Base-by-base conservation (phyloP, 2,113 vertebrate species). In the Sterna hirundo region DNA sequence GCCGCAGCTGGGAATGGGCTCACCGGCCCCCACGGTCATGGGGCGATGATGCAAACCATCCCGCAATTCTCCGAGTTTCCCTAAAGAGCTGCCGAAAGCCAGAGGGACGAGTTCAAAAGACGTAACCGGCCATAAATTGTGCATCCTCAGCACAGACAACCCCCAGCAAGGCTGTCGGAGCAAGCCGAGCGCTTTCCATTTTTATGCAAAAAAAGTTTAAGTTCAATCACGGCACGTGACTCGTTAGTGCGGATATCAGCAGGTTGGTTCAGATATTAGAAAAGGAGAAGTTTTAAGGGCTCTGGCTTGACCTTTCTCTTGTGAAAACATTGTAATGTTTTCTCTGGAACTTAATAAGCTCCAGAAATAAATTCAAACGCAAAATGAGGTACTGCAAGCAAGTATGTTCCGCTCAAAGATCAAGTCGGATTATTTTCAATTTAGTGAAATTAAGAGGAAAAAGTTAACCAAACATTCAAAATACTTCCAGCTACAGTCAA, bases 401-500 rank as follows among this genome's bases (percentile, higher is more conserved):
- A 91, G 34, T 3, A 61, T 4, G 32, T 69, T 93, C 62, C 2
- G 0, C 76, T 61, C 71, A 70, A 58, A 65, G 64, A 86, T 58
- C 51, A 80, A 83, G 85, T 36, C 62, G 38, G 70, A 70, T 93
- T 91, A 90, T 85, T 93, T 90, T 91, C 27, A 91, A 15, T 76
- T 60, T 18, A 65, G 40, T 42, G 54, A 94, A 64, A 86, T 72
- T 51, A 80, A 68, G 74, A 52, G 78, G 77, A 7, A 74, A 86
- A 96, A 80, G 54, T 69, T 88, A 95, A 79, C 55, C 70, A 86
- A 91, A 94, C 47, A 47, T 25, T 47, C 40, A 16, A 62, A 89
- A 46, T 66, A 60, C 34, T 95, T 72, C 68, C 61, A 60, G 84
- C 64, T 51, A 58, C 42, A 83, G 90, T n/a, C 69, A 64, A 42